A percentile compares a stretch with the other conserved stretches of the same genome.
Evolutionary conservation across 2,797 vertebrate genomes (phyloP).

Genomic region (Schizothorax lantsangensis): DNA sequence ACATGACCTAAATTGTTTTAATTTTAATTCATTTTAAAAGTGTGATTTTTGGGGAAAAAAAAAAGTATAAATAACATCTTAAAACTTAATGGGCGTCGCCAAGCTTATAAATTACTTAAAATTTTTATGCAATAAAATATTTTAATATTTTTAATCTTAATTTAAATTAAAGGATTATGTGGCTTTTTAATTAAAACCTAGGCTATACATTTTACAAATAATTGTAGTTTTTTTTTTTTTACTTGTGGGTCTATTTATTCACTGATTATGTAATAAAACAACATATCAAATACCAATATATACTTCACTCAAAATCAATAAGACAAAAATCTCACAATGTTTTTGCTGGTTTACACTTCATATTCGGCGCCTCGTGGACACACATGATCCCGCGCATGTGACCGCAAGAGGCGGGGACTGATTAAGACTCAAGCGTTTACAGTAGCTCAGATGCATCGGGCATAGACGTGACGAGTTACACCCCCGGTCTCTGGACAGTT

Average conservation of each 20-base stretch:
- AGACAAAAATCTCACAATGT: neutral
- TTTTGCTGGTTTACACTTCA: neutral
- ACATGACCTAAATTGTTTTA: neutral
- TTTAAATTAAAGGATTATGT: neutral
- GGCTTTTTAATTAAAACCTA: neutral
- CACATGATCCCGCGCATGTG: conserved; percentile 68
- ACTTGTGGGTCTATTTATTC: neutral
- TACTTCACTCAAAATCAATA: neutral
- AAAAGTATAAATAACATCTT: neutral
- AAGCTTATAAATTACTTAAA: neutral
- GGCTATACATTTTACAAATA: neutral
- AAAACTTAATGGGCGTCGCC: no score
- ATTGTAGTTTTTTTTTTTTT: no score
- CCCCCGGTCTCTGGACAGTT: neutral
- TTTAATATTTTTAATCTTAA: neutral
- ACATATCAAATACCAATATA: neutral
- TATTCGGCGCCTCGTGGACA: conserved; percentile 65
- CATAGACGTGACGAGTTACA: conserved; percentile 20
- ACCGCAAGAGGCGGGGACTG: conserved; percentile 76
- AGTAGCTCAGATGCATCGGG: conserved; percentile 65
- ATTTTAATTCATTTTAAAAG: neutral
- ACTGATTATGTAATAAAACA: neutral
- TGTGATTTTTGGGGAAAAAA: no score
- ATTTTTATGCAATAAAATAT: neutral
- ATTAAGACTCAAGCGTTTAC: conserved; percentile 70